phyloP scores from a whole-genome alignment of 2,797 vertebrate species.

The Falco berigora region DNA sequence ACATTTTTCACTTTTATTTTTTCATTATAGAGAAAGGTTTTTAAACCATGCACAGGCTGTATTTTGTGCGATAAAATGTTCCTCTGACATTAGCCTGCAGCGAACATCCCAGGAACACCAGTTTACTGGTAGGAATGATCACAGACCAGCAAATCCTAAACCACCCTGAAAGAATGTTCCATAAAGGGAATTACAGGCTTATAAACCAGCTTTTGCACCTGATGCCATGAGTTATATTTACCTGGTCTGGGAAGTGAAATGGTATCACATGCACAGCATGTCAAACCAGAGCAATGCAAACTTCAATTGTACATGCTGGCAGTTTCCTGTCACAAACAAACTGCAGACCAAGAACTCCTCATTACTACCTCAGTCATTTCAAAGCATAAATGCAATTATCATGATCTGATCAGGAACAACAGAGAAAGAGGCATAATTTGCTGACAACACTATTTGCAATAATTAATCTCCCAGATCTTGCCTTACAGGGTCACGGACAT shows the following conservation, averaged over 20 bases:
- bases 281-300: not conserved
- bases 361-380: conserved; percentile 40
- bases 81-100: not conserved
- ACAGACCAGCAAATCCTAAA: conserved; percentile 5
- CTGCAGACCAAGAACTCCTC: conserved; percentile 43
- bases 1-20: not conserved
- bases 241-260: not conserved
- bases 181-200: not conserved
- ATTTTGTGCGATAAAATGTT: conserved; percentile 1
- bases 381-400: conserved; percentile 55
- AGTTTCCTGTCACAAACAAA: conserved; percentile 49
- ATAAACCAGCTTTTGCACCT: conserved; percentile 24
- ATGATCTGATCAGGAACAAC: conserved; percentile 52
- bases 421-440: conserved; percentile 49
- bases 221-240: not conserved
- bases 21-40: not conserved
- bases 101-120: not conserved
- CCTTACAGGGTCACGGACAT: not conserved
- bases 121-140: not conserved
- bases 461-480: conserved; percentile 57
- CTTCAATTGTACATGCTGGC: not conserved
- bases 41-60: not conserved
- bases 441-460: conserved; percentile 40
- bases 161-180: not conserved
- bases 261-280: not conserved